Percentiles rank a stretch among this genome's conserved stretches.
Conservation (phyloP, 2,888 invertebrate genomes). For the Athetis lepigone region DNA sequence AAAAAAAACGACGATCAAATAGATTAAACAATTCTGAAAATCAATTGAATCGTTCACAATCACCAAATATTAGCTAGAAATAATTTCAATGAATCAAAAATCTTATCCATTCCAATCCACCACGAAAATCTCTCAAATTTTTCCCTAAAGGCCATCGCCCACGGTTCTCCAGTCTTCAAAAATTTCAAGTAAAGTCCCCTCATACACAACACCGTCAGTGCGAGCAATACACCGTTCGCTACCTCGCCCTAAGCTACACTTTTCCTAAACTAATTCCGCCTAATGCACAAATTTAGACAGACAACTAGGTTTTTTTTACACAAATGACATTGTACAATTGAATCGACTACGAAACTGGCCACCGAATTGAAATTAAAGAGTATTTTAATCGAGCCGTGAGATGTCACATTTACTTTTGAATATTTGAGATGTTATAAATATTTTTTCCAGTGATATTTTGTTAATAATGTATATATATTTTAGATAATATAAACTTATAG, state of each 20-base stretch:
- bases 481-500: conserved; percentile 20
- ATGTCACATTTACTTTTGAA: conserved; percentile 43
- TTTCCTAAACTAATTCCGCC: conserved; percentile 69
- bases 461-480: conserved; percentile 17
- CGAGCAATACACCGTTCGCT: conserved; percentile 46
- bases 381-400: conserved; percentile 56
- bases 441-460: conserved; percentile 35
- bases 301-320: conserved; percentile 75
- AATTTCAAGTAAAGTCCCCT: conserved; percentile 47
- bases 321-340: conserved; percentile 78
- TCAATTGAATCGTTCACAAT: background rate
- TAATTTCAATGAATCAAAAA: background rate
- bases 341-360: conserved; percentile 81
- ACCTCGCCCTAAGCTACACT: conserved; percentile 77
- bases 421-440: conserved; percentile 6
- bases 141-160: background rate
- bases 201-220: conserved; percentile 60
- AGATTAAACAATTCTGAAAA: no score
- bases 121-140: background rate
- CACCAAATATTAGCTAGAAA: background rate
- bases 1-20: background rate
- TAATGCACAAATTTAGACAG: conserved; percentile 78
- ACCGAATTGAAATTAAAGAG: conserved; percentile 69
- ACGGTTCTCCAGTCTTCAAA: background rate
- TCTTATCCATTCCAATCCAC: background rate